A percentile compares a stretch with the other conserved stretches of the same genome.
Evolutionary conservation across 1,140 invertebrate species (phyloP).

Genomic region (Conus betulinus): DNA sequence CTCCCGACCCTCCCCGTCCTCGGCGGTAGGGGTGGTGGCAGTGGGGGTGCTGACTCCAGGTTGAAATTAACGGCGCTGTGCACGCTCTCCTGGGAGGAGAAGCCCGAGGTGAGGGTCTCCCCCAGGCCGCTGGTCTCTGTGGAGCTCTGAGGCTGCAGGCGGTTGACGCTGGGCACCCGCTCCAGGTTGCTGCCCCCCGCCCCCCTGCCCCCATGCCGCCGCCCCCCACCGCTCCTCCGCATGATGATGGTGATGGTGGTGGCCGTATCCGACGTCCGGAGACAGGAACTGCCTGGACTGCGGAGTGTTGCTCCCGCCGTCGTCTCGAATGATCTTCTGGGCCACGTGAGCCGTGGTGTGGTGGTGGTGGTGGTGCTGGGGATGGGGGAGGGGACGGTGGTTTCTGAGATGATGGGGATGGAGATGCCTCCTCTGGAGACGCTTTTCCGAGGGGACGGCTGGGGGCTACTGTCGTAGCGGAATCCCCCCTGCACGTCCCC

Average conservation of each 20-base stretch:
- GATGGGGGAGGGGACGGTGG: neutral
- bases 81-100: constrained; percentile 69
- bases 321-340: neutral
- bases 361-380: neutral
- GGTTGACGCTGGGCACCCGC: constrained; percentile 56
- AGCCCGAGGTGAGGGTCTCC: constrained; percentile 68
- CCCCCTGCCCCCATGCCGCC: neutral
- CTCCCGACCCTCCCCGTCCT: neutral
- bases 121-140: constrained; percentile 71
- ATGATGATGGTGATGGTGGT: constrained; percentile 20
- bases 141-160: constrained; percentile 68
- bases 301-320: neutral
- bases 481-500: neutral
- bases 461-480: neutral
- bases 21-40: constrained; percentile 22
- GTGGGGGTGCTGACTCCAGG: neutral
- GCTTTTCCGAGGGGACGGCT: neutral
- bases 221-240: neutral
- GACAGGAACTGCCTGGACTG: constrained; percentile 31
- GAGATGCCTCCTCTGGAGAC: neutral
- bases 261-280: constrained; percentile 16
- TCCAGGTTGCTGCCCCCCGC: constrained; percentile 39
- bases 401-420: constrained; percentile 6
- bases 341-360: neutral
- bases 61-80: constrained; percentile 45